These are phyloP conservation scores for Calyptomena viridis DNA, from an alignment of 2,113 vertebrate genomes.

Conservation along the genomic window DNA sequence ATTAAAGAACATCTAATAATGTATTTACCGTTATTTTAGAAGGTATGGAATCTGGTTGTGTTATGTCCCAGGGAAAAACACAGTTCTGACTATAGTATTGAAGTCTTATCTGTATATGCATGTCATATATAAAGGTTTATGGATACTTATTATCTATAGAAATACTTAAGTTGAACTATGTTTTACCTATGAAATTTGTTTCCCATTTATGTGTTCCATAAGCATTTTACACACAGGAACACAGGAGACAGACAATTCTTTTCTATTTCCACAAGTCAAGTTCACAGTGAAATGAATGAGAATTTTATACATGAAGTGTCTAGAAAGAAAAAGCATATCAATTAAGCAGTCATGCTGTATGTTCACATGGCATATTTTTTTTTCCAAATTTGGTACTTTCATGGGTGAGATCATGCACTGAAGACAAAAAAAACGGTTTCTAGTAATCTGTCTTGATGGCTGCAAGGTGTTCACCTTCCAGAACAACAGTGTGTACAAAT, in stretches of 20 bases:
- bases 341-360: neutral
- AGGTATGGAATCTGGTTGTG: neutral
- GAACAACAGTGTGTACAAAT: neutral
- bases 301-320: neutral
- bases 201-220: neutral
- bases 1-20: conserved; percentile 14
- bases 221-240: neutral
- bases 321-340: neutral
- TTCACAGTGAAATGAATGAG: neutral
- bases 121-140: neutral
- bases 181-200: neutral
- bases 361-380: neutral
- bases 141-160: neutral
- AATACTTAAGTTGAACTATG: neutral
- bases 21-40: neutral
- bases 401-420: neutral
- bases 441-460: neutral
- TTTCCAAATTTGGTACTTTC: neutral
- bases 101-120: neutral
- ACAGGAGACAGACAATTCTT: neutral
- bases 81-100: neutral
- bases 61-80: neutral
- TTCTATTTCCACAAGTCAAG: neutral
- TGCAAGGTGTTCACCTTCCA: neutral
- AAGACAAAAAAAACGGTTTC: neutral